Evolutionary conservation across 2,113 vertebrate genomes (phyloP), one percentile per base, ranked within the genome.

Genomic region (Caretta caretta): DNA sequence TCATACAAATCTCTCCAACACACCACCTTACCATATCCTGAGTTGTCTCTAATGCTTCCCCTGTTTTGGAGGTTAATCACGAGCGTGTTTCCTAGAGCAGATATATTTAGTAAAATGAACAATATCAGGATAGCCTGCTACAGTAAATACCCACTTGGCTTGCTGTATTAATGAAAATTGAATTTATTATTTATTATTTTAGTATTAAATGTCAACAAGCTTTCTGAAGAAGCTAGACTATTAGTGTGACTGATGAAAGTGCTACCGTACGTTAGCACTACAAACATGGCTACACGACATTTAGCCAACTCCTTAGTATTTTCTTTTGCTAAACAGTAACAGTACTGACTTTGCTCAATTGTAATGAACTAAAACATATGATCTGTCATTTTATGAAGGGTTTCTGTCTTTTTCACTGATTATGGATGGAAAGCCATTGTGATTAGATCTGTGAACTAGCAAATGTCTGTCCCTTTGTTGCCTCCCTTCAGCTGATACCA

Each of bases 201-300:
- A 97, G 90, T 88, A 94, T 96, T 96, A 94, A 35, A 65, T 65
- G 31, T 65, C 62, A 96, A 90, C 92, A 94, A 86, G 83, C 83
- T 95, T 95, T 96, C 93, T 97, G 95, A 97, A 96, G 90, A 94
- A 98, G 78, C 92, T 96, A 95, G 96, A 97, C 96, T 94, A 83
- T 96, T 93, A 98, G 91, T 12, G 17, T 96, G 97, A 96, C 90
- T 96, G 90, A 98, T 97, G 93, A 96, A 96, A 97, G 69, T 94
- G 90, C 94, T 93, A 84, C 84, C 95, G 76, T 97, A 95, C 94
- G 79, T 96, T 95, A 97, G 93, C 78, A 93, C 72, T 91, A 24
- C 29, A 62, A 87, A 84, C 49, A 31, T 91, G 88, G 92, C 83
- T 93, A 91, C 84, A 97, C 96, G 95, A 97, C 90, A 97, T 97